Base-by-base conservation (phyloP, 1,140 invertebrate genomes). In the Drosophila lacteicornis region DNA sequence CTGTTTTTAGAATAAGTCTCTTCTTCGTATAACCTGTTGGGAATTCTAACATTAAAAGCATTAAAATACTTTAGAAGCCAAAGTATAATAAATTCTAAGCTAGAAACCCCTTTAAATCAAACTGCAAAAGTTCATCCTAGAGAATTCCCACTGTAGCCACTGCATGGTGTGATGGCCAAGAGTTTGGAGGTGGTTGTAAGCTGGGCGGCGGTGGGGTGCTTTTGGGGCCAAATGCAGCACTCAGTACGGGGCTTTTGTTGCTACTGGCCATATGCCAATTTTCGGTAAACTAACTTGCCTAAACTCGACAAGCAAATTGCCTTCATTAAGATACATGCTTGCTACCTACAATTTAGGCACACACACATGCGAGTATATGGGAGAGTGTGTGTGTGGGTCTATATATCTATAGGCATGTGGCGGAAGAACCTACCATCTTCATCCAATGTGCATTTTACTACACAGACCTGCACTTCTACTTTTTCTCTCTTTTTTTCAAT, bases 271-370 rank as follows among this genome's bases (percentile, higher is more conserved):
- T 90, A 90, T 90, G 85, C 86, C 85, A 91, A 90, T 91, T 90
- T 90, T 90, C 86, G 85, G 85, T 91, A 90, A 90, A 90, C 85
- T 90, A 91, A 90, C 85, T 90, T 91, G 86, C 85, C 85, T 90
- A 91, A 90, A 90, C 85, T 88, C 85, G 85, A 90, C 85, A 90
- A 90, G 86, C 86, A 90, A 90, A 90, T 91, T 90, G 85, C 86
- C 85, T 90, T 90, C 85, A 90, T 90, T 90, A 90, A 90, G 86
- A 90, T 85, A 88, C 81, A 90, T 88, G 85, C 84, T 61, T 88
- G 81, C 85, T 88, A 88, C 84, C 84, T 88, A 88, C 84, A 88
- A 90, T 88, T 88, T 88, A 88, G 74, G 62, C 62, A 58, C 76
- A 86, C 73, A 80, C 50, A 67, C 38, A 62, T 30, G 43, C 25